Evolutionary conservation across 64 coral and sea anemone genomes (phyloP).

Genomic region (Platygyra sinensis): DNA sequence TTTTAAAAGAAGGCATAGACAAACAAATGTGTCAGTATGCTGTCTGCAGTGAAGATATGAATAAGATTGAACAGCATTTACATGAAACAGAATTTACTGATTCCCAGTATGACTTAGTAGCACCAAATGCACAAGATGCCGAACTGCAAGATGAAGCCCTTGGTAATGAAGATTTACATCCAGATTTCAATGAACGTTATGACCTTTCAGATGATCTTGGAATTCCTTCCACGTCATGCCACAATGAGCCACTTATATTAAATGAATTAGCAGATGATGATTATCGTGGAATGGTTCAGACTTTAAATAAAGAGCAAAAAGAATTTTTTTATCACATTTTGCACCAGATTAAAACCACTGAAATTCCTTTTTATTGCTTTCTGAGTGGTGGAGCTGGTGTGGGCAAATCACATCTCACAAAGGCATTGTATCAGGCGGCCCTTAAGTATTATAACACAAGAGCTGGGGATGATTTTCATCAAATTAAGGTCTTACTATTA

Average conservation of each 20-base stretch:
- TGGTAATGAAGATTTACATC: background rate
- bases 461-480: too few relatives aligned
- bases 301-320: too few relatives aligned
- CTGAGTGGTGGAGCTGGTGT: too few relatives aligned
- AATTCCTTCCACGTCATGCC: background rate
- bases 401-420: too few relatives aligned
- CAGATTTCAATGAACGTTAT: background rate
- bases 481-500: too few relatives aligned
- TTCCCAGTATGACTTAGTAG: background rate
- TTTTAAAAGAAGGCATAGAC: background rate
- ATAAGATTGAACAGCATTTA: constrained; percentile 4
- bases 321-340: too few relatives aligned
- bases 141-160: background rate
- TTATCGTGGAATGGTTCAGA: background rate
- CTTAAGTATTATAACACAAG: too few relatives aligned
- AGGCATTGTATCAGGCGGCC: too few relatives aligned
- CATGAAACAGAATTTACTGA: too few relatives aligned
- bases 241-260: background rate
- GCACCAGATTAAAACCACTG: too few relatives aligned
- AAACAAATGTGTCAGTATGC: constrained; percentile 40
- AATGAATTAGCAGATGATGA: background rate
- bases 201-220: background rate
- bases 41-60: background rate
- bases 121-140: too few relatives aligned
- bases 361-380: too few relatives aligned